A percentile compares a stretch with the other conserved stretches of the same genome.
Conservation (phyloP, 2,888 invertebrate genomes). For the Drosophila anomelani region DNA sequence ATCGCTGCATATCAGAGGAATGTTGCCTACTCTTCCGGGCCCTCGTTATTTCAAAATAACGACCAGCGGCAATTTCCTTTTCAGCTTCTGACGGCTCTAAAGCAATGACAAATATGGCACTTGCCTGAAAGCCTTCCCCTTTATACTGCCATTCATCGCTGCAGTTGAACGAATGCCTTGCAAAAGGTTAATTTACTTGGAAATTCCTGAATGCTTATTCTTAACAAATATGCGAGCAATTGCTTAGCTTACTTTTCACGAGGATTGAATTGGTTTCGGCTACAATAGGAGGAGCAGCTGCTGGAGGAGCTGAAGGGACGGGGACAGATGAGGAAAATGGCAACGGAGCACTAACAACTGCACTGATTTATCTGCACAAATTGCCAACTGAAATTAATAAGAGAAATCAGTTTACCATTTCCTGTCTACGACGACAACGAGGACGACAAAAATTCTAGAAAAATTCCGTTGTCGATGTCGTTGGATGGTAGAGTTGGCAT, state of each 20-base stretch:
- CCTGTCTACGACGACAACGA: slow-evolving; percentile 52
- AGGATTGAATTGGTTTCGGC: slow-evolving; percentile 36
- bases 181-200: slow-evolving; percentile 54
- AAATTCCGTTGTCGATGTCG: slow-evolving; percentile 66
- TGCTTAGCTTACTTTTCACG: slow-evolving; percentile 44
- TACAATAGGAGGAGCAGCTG: slow-evolving; percentile 3
- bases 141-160: slow-evolving; percentile 1
- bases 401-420: slow-evolving; percentile 72
- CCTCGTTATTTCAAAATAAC: slow-evolving; percentile 8
- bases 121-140: neutral
- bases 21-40: slow-evolving; percentile 20
- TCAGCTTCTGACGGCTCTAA: neutral
- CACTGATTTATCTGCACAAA: slow-evolving; percentile 63
- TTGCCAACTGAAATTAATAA: slow-evolving; percentile 72
- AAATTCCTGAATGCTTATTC: slow-evolving; percentile 49
- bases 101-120: slow-evolving; percentile 21
- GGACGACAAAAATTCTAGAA: slow-evolving; percentile 46
- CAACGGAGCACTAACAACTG: slow-evolving; percentile 36
- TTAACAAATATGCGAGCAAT: slow-evolving; percentile 53
- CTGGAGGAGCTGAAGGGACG: too few relatives aligned
- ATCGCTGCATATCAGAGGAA: slow-evolving; percentile 26
- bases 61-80: slow-evolving; percentile 7
- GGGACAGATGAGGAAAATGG: neutral
- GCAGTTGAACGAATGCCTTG: slow-evolving; percentile 16
- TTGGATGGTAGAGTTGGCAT: neutral